Evolutionary conservation across 2,113 vertebrate species (phyloP), one percentile per base, ranked within the genome.

Genomic region (Pipra filicauda): DNA sequence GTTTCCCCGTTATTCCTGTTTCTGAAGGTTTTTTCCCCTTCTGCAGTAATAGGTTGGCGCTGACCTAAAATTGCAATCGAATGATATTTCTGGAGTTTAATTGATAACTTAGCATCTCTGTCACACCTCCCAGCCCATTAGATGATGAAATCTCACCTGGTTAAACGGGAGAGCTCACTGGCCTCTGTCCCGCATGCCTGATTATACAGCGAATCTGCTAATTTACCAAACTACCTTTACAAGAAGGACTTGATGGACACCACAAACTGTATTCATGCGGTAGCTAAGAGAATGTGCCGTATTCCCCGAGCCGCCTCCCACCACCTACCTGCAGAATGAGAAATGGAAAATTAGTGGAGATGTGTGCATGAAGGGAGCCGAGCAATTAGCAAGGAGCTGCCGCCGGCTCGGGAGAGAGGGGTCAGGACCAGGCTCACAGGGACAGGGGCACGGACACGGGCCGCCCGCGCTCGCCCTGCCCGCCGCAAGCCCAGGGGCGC

Each of bases 311-410:
- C 98, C 98, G 97, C 95, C 98, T 97, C 96, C 98, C 97, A 98
- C 98, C 98, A 98, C 98, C 98, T 98, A 98, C 98, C 98, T 98
- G 97, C 98, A 97, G 99, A 99, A 99, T 99, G 98, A 98, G 98
- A 99, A 99, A 99, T 99, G 98, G 98, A 98, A 99, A 99, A 99
- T 99, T 99, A 99, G 99, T 98, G 98, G 97, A 98, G 98, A 98
- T 99, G 99, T 99, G 99, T 98, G 98, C 97, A 98, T 98, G 99
- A 99, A 99, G 99, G 98, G 98, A 98, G 97, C 95, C 95, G 96
- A 98, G 98, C 99, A 99, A 99, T 99, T 99, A 99, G 98, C 97
- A 95, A 95, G 97, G 94, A 98, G 96, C 98, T 81, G 96, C 94
- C 95, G 96, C 96, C 96, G 87, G 97, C 91, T 91, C 85, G 93